Base-by-base conservation (phyloP, 2,797 vertebrate genomes). In the Chelonia mydas region DNA sequence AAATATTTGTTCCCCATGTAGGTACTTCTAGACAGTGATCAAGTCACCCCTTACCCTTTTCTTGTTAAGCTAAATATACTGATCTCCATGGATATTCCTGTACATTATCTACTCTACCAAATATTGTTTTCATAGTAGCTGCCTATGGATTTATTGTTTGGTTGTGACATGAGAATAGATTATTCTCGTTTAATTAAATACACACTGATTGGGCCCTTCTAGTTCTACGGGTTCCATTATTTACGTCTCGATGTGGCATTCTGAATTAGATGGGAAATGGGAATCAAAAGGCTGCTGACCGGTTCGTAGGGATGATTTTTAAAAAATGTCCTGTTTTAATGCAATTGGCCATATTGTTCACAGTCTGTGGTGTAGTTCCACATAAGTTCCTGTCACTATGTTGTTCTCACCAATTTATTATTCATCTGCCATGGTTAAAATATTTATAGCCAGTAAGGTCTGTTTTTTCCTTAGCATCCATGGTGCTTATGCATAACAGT, bases 341-440 rank as follows among this genome's bases (percentile, higher is more conserved):
- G 84, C 91, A 90, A 80, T 21, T 96, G 82, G 88, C 95, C 96
- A 97, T 97, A 97, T 97, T 97, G 96, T 87, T 97, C 96, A 89
- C 97, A 96, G 96, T 91, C 92, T 97, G 97, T 96, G 96, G 96
- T 93, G 88, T 47, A 53, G 89, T 95, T 97, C 96, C 94, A 96
- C 93, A 90, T 95, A 96, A 97, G 87, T 96, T 95, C 91, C 89
- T 91, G 97, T 96, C 95, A 95, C 90, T 97, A 47, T 92, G 92
- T 91, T 96, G 83, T 94, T 98, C 96, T 97, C 76, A 45, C 51
- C 88, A 59, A 96, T 96, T 98, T 97, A 96, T 96, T 97, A 96
- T 97, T 97, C 93, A 97, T 96, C 92, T 97, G 93, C 82, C 50
- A 92, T 6, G 68, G 54, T 93, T 97, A 55, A 98, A 97, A 96